phyloP scores from a whole-genome alignment of 1,140 invertebrate genomes.

The Zaprionus taronus region DNA sequence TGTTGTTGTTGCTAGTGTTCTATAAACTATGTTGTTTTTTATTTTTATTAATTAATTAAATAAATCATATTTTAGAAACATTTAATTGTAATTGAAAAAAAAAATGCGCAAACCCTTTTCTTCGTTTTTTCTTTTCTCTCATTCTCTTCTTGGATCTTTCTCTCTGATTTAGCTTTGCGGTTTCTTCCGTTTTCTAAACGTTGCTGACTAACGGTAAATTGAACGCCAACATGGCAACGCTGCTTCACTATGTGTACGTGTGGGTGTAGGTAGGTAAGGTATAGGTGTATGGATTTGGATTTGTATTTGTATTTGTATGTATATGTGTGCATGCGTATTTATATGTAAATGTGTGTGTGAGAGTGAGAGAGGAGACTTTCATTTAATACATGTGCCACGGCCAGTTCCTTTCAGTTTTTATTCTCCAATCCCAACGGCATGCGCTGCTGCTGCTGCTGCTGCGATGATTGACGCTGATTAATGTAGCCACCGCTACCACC shows the following conservation, averaged over 20 bases:
- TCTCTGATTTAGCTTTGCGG: conserved; percentile 6
- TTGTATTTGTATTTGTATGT: conserved; percentile 20
- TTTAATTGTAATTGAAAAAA: conserved; percentile 65
- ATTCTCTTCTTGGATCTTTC: conserved; percentile 20
- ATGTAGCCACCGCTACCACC: conserved; percentile 65
- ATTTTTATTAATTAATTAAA: conserved; percentile 76
- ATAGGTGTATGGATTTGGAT: conserved; percentile 1
- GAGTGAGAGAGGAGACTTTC: conserved; percentile 57
- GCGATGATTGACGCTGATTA: conserved; percentile 71
- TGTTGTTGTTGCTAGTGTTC: conserved; percentile 39
- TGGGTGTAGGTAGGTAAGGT: conserved; percentile 21
- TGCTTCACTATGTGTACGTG: conserved; percentile 39
- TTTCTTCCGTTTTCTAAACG: conserved; percentile 47
- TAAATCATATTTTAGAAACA: conserved; percentile 73
- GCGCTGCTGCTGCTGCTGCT: conserved; percentile 70
- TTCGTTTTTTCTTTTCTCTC: conserved; percentile 11
- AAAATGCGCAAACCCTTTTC: conserved; percentile 56
- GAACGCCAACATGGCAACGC: conserved; percentile 66
- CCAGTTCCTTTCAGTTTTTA: conserved; percentile 66
- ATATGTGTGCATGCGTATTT: conserved; percentile 17
- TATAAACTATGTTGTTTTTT: conserved; percentile 71
- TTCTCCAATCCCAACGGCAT: conserved; percentile 77
- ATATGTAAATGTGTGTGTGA: conserved; percentile 40
- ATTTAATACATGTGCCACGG: conserved; percentile 65
- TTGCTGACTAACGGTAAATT: conserved; percentile 65